A percentile compares a stretch with the other conserved stretches of the same genome.
phyloP scores from a whole-genome alignment of 2,888 invertebrate species.

The Zaprionus lineosus region DNA sequence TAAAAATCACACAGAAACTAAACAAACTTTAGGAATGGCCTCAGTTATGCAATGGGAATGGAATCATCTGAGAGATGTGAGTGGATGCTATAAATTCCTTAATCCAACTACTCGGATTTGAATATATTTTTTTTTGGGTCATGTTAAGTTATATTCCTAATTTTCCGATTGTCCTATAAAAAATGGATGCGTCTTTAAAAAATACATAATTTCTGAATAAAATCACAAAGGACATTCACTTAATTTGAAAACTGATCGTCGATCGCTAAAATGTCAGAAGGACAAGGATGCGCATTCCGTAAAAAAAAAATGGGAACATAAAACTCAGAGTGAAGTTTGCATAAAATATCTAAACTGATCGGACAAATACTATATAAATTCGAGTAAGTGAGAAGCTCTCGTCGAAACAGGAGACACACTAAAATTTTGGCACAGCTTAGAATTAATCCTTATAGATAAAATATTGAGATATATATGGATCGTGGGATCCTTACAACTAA shows the following conservation, averaged over 20 bases:
- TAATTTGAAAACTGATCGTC: too few relatives aligned
- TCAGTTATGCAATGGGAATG: not conserved
- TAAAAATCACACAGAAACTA: constrained; percentile 28
- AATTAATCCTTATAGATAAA: constrained; percentile 29
- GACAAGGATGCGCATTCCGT: too few relatives aligned
- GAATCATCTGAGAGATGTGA: not conserved
- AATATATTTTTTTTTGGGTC: too few relatives aligned
- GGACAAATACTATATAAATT: constrained; percentile 28
- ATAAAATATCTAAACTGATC: constrained; percentile 14
- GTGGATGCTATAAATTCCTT: not conserved
- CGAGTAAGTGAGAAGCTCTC: constrained; percentile 9
- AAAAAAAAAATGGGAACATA: not conserved
- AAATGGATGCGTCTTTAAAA: not conserved
- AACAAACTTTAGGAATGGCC: constrained; percentile 9
- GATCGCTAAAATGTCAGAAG: too few relatives aligned
- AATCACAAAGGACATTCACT: too few relatives aligned
- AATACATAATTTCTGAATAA: too few relatives aligned
- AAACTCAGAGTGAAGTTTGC: not conserved
- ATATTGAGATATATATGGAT: constrained; percentile 12
- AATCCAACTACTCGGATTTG: too few relatives aligned
- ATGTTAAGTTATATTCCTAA: too few relatives aligned
- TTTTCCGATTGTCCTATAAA: too few relatives aligned
- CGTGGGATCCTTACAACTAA: constrained; percentile 22
- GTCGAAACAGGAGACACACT: not conserved
- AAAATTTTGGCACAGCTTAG: constrained; percentile 67